phyloP scores from a whole-genome alignment of 1,140 invertebrate species.

The Physella acuta region DNA sequence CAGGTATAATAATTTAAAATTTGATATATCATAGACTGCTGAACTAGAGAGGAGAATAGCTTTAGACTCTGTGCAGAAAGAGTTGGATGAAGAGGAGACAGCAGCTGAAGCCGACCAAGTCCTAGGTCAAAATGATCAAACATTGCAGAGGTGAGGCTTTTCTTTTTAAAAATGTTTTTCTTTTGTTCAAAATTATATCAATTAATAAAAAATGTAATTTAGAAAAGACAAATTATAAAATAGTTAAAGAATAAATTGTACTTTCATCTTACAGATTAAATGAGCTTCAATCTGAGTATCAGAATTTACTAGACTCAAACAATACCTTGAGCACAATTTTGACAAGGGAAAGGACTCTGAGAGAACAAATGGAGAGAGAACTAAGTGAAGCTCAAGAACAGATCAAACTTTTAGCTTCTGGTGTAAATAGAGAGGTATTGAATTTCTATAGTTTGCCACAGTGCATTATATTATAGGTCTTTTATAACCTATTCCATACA shows the following conservation, averaged over 20 bases:
- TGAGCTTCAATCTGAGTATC: conserved; percentile 8
- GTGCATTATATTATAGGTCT: background rate
- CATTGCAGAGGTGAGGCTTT: conserved; percentile 12
- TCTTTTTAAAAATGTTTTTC: background rate
- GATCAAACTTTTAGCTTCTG: conserved; percentile 28
- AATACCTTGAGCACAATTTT: conserved; percentile 31
- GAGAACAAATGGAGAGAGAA: conserved; percentile 36
- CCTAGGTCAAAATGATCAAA: conserved; percentile 6
- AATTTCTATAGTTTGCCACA: no score
- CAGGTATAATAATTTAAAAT: no score
- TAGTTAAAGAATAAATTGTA: no score
- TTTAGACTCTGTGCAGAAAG: conserved; percentile 32
- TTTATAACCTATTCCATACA: background rate
- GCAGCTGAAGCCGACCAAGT: conserved; percentile 26
- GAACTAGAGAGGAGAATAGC: conserved; percentile 31
- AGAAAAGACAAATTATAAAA: no score
- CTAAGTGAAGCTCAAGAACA: conserved; percentile 40
- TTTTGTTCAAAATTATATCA: no score
- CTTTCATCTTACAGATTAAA: conserved; percentile 10
- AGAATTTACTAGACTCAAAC: conserved; percentile 20
- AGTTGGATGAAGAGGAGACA: conserved; percentile 28
- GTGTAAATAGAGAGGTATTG: conserved; percentile 33
- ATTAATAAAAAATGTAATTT: no score
- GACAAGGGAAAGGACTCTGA: conserved; percentile 32
- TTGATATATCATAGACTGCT: conserved; percentile 20